phyloP scores from a whole-genome alignment of 2,888 invertebrate species.

The Lasiommata megera region DNA sequence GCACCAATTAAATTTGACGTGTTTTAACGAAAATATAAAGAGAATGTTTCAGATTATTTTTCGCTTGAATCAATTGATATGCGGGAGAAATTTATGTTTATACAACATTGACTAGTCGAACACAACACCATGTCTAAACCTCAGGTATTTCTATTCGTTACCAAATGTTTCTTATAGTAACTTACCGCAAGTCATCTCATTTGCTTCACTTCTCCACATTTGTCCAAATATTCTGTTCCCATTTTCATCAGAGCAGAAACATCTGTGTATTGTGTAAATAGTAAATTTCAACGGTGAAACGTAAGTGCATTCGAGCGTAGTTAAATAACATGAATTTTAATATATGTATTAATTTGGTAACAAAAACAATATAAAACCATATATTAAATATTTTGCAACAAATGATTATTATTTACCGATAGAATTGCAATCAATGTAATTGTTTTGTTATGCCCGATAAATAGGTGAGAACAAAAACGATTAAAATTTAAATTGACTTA shows the following conservation, averaged over 20 bases:
- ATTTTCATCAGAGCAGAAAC: constrained; percentile 83
- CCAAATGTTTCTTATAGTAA: constrained; percentile 9
- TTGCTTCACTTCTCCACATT: constrained; percentile 79
- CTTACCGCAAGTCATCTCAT: constrained; percentile 85
- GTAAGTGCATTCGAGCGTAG: constrained; percentile 17
- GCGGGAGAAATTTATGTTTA: not conserved
- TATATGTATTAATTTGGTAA: not conserved
- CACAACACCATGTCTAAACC: constrained; percentile 9
- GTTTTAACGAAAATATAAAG: not conserved
- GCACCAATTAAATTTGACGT: not conserved
- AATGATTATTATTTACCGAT: not conserved
- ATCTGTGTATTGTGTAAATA: constrained; percentile 63
- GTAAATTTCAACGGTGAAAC: constrained; percentile 30
- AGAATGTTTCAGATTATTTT: not conserved
- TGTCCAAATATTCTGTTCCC: constrained; percentile 85
- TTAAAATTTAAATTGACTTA: constrained; percentile 4
- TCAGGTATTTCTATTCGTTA: constrained; percentile 10
- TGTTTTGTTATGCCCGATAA: not conserved
- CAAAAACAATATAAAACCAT: not conserved
- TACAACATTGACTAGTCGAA: not conserved
- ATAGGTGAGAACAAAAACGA: not conserved
- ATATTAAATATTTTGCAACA: not conserved
- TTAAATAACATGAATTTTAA: constrained; percentile 13
- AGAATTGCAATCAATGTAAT: not conserved
- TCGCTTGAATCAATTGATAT: not conserved